A percentile compares a stretch with the other conserved stretches of the same genome.
These are phyloP conservation scores for Trypoxylon attenuatum DNA, from an alignment of 2,888 invertebrate species.

Conservation along the genomic window DNA sequence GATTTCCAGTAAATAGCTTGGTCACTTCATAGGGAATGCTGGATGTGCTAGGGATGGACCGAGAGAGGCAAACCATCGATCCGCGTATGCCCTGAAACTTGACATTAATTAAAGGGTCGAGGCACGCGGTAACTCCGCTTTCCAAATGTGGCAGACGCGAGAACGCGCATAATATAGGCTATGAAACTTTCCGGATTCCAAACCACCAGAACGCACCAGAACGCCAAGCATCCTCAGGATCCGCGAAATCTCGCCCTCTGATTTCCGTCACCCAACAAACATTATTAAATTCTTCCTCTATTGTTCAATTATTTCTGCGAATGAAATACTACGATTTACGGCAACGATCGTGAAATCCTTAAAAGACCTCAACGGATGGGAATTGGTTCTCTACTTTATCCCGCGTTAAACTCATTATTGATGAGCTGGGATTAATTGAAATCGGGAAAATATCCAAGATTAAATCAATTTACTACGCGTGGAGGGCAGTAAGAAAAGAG, in stretches of 20 bases:
- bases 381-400: too few species aligned
- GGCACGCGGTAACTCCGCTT: conserved; percentile 1
- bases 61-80: background rate
- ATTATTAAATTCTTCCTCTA: background rate
- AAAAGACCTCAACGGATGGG: too few species aligned
- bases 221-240: background rate
- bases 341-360: too few species aligned
- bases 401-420: too few species aligned
- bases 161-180: background rate
- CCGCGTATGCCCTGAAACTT: background rate
- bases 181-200: conserved; percentile 39
- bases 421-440: too few species aligned
- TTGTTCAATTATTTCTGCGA: too few species aligned
- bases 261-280: background rate
- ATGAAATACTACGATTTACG: too few species aligned
- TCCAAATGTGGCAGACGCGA: background rate
- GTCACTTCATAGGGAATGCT: background rate
- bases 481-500: too few species aligned
- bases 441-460: too few species aligned
- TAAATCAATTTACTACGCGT: too few species aligned
- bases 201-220: background rate
- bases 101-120: conserved; percentile 20
- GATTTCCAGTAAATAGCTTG: background rate
- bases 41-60: background rate
- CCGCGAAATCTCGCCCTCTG: background rate